Base-by-base conservation (phyloP, 1,140 invertebrate genomes). In the Philotrypesis tridentata region DNA sequence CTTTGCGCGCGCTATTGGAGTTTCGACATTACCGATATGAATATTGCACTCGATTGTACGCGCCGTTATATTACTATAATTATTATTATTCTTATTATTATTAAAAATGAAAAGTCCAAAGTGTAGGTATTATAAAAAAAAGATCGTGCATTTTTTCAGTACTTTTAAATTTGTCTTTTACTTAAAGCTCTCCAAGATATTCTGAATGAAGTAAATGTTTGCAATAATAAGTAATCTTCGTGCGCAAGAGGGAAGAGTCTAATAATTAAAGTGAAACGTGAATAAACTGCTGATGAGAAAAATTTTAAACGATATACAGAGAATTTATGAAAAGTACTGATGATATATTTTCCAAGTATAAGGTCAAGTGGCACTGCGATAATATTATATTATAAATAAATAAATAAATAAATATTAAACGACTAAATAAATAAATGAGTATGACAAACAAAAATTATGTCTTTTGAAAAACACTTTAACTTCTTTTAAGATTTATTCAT, bases 391-490 rank as follows among this genome's bases (percentile, higher is more conserved):
- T 55, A 67, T 43, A 43, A n/a, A 43, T 77, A 81, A n/a, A n/a
- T n/a, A n/a, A n/a, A n/a, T n/a, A n/a, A 80, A 74, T 63, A 84
- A 67, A n/a, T n/a, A 67, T 67, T 21, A 65, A 71, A 17, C 12
- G 17, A 67, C 23, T 67, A 67, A 67, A 27, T 67, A 29, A 67
- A 48, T 68, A 67, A 27, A 61, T 67, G 73, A 83, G 79, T 87
- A 61, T n/a, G n/a, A n/a, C n/a, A n/a, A n/a, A n/a, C n/a, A n/a
- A n/a, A n/a, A n/a, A n/a, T n/a, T n/a, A n/a, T n/a, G n/a, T n/a
- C n/a, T n/a, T n/a, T n/a, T n/a, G n/a, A n/a, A n/a, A n/a, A 40
- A 27, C 48, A 88, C 85, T 84, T 87, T 40, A 11, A 11, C 3
- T 40, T 40, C 8, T 40, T 40, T 40, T 40, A 40, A 40, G 12